phyloP scores from a whole-genome alignment of 2,797 vertebrate genomes.

The Melanotaenia nigrans region DNA sequence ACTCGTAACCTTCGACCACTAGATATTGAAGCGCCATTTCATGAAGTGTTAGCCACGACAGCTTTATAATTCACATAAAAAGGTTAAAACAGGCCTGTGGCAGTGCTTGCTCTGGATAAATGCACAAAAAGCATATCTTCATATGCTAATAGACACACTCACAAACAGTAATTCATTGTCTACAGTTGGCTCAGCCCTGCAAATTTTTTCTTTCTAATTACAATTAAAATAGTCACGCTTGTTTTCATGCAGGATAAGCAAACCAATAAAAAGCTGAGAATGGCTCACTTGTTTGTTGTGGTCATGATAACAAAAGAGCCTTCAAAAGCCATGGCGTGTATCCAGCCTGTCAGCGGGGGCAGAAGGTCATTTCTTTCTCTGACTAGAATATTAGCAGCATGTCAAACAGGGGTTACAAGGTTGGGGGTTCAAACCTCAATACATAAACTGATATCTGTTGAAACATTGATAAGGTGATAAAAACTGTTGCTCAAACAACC shows the following conservation, averaged over 20 bases:
- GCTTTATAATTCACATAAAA: constrained; percentile 55
- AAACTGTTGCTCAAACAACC: neutral
- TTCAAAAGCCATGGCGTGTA: constrained; percentile 47
- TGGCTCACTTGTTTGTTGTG: constrained; percentile 75
- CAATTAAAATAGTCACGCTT: constrained; percentile 78
- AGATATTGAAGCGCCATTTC: constrained; percentile 50
- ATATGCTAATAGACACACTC: constrained; percentile 37
- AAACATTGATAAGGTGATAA: neutral
- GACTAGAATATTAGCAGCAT: constrained; percentile 35
- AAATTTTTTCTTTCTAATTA: constrained; percentile 72
- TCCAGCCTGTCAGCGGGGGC: constrained; percentile 29
- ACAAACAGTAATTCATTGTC: constrained; percentile 13
- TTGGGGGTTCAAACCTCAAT: constrained; percentile 20
- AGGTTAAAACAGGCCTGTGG: constrained; percentile 43
- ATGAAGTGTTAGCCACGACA: constrained; percentile 53
- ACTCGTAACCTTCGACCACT: constrained; percentile 51
- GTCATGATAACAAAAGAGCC: constrained; percentile 57
- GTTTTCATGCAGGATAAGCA: constrained; percentile 68
- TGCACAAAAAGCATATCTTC: constrained; percentile 35
- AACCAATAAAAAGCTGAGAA: constrained; percentile 62
- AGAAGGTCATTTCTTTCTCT: constrained; percentile 28
- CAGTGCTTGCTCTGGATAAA: constrained; percentile 36
- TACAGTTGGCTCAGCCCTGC: constrained; percentile 53
- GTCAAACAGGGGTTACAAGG: constrained; percentile 13
- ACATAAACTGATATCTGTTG: neutral